Percentiles rank a stretch among this genome's conserved stretches.
phyloP scores from a whole-genome alignment of 2,113 vertebrate genomes.

The Pachycephala philippinensis region DNA sequence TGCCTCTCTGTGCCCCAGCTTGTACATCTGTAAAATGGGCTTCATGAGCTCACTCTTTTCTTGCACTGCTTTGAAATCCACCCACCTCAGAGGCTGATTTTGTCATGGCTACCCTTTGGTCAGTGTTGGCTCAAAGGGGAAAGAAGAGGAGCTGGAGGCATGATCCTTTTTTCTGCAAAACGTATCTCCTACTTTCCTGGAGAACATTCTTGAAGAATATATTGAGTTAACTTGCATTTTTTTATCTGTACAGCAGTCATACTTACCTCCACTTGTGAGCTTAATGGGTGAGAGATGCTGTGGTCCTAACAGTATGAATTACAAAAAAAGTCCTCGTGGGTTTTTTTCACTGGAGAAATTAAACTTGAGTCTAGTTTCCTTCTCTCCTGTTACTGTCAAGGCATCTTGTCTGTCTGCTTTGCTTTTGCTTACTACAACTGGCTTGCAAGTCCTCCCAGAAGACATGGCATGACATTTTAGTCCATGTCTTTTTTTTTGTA shows the following conservation, averaged over 20 bases:
- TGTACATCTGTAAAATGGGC: background rate
- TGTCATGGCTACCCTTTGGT: background rate
- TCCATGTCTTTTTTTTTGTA: background rate
- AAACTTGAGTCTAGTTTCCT: background rate
- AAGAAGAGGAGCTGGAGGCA: background rate
- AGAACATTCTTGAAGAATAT: background rate
- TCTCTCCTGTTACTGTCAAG: background rate
- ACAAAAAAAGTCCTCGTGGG: background rate
- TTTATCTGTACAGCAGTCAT: background rate
- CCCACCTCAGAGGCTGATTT: background rate
- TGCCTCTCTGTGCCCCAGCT: background rate
- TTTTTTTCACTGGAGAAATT: background rate
- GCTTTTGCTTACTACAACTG: background rate
- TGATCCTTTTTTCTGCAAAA: background rate
- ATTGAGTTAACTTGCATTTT: background rate
- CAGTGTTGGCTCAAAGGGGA: background rate
- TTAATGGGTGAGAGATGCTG: background rate
- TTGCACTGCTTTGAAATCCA: background rate
- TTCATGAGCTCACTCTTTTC: background rate
- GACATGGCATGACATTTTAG: background rate
- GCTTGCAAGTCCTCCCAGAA: background rate
- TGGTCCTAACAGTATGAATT: background rate
- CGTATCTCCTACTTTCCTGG: background rate
- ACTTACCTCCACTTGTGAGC: background rate
- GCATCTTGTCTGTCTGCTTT: background rate